Evolutionary conservation across 2,113 vertebrate species (phyloP).

Genomic region (Edolisoma coerulescens): DNA sequence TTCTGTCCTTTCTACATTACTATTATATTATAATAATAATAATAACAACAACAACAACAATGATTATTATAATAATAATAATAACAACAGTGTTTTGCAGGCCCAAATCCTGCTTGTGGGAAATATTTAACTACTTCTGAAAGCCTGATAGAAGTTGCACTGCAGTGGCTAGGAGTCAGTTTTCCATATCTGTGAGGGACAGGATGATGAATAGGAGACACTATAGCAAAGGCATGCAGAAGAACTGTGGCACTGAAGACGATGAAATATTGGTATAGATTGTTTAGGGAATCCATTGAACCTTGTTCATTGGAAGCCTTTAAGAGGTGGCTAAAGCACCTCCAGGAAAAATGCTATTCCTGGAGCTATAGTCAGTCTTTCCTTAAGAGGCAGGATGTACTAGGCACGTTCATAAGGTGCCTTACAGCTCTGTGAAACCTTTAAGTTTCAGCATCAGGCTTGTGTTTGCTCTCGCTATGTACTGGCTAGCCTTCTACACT

Average conservation of each 20-base stretch:
- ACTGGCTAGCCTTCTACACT: neutral
- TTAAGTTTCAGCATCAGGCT: neutral
- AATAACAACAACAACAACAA: fast-evolving
- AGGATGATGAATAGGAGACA: neutral
- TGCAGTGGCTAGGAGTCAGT: neutral
- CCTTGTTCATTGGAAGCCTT: neutral
- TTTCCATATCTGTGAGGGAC: neutral
- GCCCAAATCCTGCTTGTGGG: neutral
- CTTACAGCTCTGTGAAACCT: neutral
- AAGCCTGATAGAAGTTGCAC: neutral
- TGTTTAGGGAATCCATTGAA: neutral
- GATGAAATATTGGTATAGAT: neutral
- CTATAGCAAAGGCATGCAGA: neutral
- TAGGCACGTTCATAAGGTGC: neutral
- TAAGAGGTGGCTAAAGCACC: neutral
- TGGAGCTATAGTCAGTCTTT: neutral
- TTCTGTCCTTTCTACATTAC: neutral
- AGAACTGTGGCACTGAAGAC: neutral
- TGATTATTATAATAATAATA: too few species aligned
- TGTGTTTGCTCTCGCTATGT: neutral
- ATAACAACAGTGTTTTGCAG: neutral
- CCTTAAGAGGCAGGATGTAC: neutral
- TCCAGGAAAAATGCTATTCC: neutral
- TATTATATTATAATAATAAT: neutral
- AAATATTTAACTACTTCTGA: neutral